Conservation (phyloP, 64 coral and sea anemone species). For the Montipora efflorescens region DNA sequence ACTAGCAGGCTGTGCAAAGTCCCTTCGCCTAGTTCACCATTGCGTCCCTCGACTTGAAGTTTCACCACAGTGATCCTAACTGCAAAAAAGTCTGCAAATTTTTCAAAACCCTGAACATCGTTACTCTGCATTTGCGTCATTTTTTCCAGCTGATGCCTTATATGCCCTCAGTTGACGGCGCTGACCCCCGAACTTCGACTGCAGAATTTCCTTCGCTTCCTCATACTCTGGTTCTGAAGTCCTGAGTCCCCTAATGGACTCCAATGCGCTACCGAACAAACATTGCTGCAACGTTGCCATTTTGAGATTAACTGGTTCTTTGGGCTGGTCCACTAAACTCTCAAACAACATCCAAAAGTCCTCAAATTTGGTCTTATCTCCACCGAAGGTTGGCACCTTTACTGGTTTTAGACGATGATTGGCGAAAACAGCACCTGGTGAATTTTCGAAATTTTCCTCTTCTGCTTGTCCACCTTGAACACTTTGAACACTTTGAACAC, state of each 20-base stretch:
- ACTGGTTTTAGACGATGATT: neutral
- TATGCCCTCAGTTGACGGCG: neutral
- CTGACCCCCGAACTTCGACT: no score
- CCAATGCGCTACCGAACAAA: slow-evolving; percentile 1
- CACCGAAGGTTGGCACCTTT: slow-evolving; percentile 49
- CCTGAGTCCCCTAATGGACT: slow-evolving; percentile 32
- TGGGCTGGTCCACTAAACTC: slow-evolving; percentile 47
- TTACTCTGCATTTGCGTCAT: slow-evolving; percentile 7
- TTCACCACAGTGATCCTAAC: slow-evolving; percentile 54
- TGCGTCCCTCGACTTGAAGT: slow-evolving; percentile 2
- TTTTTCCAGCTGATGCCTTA: slow-evolving; percentile 56
- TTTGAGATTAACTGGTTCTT: slow-evolving; percentile 46
- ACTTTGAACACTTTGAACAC: neutral
- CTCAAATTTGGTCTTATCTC: slow-evolving; percentile 61
- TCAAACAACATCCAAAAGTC: slow-evolving; percentile 62
- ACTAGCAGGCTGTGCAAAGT: slow-evolving; percentile 50
- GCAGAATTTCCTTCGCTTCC: no score
- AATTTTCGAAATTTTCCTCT: neutral
- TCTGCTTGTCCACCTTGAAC: neutral
- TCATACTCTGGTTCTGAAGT: no score
- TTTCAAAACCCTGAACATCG: slow-evolving; percentile 61
- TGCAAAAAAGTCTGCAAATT: slow-evolving; percentile 43
- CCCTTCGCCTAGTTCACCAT: slow-evolving; percentile 57
- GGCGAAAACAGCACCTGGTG: neutral
- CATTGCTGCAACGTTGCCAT: slow-evolving; percentile 55